phyloP scores from a whole-genome alignment of 2,113 vertebrate genomes.

The Nesogale talazaci region DNA sequence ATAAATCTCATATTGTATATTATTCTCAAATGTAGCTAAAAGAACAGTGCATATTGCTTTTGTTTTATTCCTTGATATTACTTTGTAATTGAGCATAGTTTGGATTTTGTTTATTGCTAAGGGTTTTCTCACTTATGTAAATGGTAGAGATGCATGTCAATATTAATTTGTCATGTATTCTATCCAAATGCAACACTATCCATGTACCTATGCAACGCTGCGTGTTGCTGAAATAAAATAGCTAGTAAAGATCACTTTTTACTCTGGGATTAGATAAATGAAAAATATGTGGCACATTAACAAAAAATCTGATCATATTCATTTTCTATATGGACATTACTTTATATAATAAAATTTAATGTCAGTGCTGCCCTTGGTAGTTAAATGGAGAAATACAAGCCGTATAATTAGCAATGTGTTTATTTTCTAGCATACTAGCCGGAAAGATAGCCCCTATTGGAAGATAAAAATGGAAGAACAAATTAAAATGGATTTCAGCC shows the following conservation, averaged over 20 bases:
- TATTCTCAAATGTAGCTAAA: background rate
- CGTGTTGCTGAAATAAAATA: background rate
- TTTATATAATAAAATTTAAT: constrained; percentile 58
- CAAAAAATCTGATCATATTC: constrained; percentile 40
- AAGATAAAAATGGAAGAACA: constrained; percentile 78
- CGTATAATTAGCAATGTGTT: constrained; percentile 72
- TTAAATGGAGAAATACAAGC: constrained; percentile 67
- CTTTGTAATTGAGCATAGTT: background rate
- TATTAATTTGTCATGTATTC: background rate
- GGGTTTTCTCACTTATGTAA: background rate
- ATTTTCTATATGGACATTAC: constrained; percentile 59
- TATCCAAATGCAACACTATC: background rate
- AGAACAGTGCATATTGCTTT: background rate
- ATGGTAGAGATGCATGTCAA: background rate
- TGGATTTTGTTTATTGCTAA: background rate
- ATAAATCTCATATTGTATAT: background rate
- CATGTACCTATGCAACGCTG: background rate
- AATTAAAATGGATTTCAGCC: constrained; percentile 79
- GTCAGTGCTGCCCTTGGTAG: constrained; percentile 58
- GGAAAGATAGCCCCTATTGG: constrained; percentile 67
- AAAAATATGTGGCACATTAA: background rate
- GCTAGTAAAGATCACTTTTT: background rate
- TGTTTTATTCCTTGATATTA: constrained; percentile 13
- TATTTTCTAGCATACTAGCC: constrained; percentile 74
- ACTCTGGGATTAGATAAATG: constrained; percentile 29